phyloP scores from a whole-genome alignment of 2,888 invertebrate species.

The Hipparchia semele region DNA sequence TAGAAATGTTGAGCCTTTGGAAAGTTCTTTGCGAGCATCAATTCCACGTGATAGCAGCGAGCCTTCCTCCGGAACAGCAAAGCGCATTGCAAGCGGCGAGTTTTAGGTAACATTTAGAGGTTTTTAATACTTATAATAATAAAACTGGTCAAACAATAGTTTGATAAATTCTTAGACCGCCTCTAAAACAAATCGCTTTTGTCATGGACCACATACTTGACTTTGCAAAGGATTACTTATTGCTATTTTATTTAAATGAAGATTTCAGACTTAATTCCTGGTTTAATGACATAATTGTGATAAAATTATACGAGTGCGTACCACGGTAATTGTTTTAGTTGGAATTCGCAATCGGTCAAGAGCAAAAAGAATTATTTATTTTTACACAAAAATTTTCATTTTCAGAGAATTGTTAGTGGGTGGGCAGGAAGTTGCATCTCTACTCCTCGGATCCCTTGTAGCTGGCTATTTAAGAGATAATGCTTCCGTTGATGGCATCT shows the following conservation, averaged over 20 bases:
- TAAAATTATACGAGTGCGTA: no score
- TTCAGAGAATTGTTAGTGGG: constrained; percentile 89
- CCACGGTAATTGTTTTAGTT: no score
- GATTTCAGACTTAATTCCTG: no score
- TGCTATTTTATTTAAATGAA: no score
- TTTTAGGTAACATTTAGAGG: constrained; percentile 67
- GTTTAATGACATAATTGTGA: no score
- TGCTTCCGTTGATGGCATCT: constrained; percentile 96
- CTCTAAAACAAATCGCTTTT: no score
- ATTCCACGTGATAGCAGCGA: constrained; percentile 90
- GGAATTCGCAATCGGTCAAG: no score
- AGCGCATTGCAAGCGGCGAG: constrained; percentile 84
- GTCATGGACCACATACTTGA: no score
- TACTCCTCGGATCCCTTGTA: constrained; percentile 92
- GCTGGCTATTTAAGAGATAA: constrained; percentile 97
- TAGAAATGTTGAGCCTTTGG: constrained; percentile 97
- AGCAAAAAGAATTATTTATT: no score
- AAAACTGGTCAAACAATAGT: no score
- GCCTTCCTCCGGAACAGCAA: constrained; percentile 86
- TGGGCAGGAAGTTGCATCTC: constrained; percentile 85
- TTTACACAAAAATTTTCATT: not conserved
- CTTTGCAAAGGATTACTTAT: no score
- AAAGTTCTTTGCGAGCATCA: constrained; percentile 96
- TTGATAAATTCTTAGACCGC: no score
- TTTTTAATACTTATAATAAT: not conserved